phyloP scores from a whole-genome alignment of 2,797 vertebrate genomes.

The Rhinella marina region DNA sequence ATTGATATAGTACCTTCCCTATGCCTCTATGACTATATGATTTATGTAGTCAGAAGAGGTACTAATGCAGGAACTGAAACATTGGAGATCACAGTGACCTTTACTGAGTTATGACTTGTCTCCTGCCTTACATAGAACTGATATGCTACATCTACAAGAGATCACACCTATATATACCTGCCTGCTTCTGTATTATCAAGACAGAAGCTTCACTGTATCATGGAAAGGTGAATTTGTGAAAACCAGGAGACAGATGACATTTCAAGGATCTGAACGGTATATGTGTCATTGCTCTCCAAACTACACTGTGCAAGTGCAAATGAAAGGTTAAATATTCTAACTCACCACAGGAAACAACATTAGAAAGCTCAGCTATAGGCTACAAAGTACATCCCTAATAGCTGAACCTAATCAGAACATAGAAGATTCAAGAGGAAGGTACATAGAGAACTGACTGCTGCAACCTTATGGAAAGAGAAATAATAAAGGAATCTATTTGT shows the following conservation, averaged over 20 bases:
- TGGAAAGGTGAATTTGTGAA: conserved; percentile 2
- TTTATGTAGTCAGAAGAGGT: conserved; percentile 39
- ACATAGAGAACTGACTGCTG: background rate
- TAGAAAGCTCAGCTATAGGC: background rate
- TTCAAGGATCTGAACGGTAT: background rate
- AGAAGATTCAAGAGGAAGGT: background rate
- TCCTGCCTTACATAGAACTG: conserved; percentile 18
- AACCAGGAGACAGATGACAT: background rate
- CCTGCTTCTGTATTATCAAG: background rate
- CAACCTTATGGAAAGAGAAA: conserved; percentile 35
- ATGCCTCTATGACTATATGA: conserved; percentile 35
- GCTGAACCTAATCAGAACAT: background rate
- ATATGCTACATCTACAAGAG: conserved; percentile 30
- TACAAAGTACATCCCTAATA: conserved; percentile 29
- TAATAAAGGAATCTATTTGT: background rate
- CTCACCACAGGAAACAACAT: background rate
- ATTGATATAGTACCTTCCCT: background rate
- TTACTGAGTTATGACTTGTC: conserved; percentile 48
- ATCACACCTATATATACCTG: conserved; percentile 14
- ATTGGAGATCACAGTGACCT: conserved; percentile 55
- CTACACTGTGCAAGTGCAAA: background rate
- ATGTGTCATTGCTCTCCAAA: background rate
- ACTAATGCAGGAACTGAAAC: conserved; percentile 38
- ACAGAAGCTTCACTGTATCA: conserved; percentile 17
- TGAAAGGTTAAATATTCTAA: conserved; percentile 17